Conservation (phyloP, 1,140 invertebrate genomes). For the Drosophila lowei region DNA sequence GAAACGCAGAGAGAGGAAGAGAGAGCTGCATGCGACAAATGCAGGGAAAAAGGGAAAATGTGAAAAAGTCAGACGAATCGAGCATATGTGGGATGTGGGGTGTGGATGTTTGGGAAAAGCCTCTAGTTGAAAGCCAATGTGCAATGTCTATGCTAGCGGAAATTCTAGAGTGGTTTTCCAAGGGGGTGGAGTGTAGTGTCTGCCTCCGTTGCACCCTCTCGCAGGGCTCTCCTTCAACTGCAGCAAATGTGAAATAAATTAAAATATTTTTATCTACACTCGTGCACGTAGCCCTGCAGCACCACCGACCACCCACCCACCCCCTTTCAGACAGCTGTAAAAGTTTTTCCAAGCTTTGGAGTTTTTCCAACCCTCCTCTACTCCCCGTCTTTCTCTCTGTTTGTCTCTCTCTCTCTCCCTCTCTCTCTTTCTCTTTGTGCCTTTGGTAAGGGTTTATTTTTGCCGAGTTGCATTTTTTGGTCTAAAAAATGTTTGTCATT, state of each 20-base stretch:
- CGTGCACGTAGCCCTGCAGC: slow-evolving; percentile 60
- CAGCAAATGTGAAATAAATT: slow-evolving; percentile 79
- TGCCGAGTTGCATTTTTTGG: slow-evolving; percentile 39
- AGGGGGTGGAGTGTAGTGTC: slow-evolving; percentile 23
- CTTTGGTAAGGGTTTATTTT: slow-evolving; percentile 35
- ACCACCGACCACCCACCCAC: slow-evolving; percentile 44
- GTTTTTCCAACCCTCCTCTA: slow-evolving; percentile 47
- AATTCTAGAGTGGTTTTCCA: too few species aligned
- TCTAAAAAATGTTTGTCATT: too few species aligned
- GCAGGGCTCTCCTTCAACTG: slow-evolving; percentile 23
- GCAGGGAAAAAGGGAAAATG: slow-evolving; percentile 40
- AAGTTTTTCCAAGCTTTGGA: slow-evolving; percentile 70
- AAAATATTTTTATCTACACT: slow-evolving; percentile 82
- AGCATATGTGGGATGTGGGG: slow-evolving; percentile 28
- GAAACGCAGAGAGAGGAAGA: background rate
- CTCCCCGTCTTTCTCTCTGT: background rate
- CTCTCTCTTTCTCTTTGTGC: background rate
- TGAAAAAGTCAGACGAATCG: slow-evolving; percentile 24
- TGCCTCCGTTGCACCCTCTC: background rate
- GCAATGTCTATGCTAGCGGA: slow-evolving; percentile 45
- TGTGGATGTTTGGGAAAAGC: slow-evolving; percentile 23
- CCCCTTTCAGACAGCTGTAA: slow-evolving; percentile 47
- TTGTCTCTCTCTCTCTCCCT: background rate
- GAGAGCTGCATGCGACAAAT: slow-evolving; percentile 45
- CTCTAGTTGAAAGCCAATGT: slow-evolving; percentile 52